Evolutionary conservation across 2,113 vertebrate genomes (phyloP), one percentile per base, ranked within the genome.

Genomic region (Nibea albiflora): DNA sequence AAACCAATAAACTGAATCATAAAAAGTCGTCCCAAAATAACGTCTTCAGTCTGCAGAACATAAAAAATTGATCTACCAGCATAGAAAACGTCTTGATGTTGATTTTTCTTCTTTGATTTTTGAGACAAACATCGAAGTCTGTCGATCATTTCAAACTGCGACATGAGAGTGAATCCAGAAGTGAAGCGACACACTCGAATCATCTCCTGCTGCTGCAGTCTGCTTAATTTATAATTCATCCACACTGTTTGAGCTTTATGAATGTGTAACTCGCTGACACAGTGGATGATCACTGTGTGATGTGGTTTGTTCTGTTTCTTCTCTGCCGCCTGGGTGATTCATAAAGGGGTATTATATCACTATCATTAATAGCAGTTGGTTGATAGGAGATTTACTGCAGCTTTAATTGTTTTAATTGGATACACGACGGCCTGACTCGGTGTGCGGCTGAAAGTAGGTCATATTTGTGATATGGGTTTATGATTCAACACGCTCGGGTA

Each of bases 401-500:
- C 67, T 86, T 83, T 80, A 82, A 93, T 88, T 81, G 71, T 68
- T 85, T 50, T 80, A 84, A 88, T 78, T 87, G 64, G 74, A 71
- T 5, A 80, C 66, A 63, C 16, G 11, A 85, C 10, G 52, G 72
- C 88, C 84, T 78, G 82, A 81, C 86, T 90, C 71, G 64, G 58
- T 50, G 57, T 54, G 71, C 67, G 20, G 17, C 20, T 60, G 53
- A 86, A 92, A 91, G 46, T 92, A 87, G 90, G 91, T 91, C 91
- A 91, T 81, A 73, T 80, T 87, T 85, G 76, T 53, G 71, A 76
- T 79, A 64, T 39, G 85, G 80, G 44, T 88, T 88, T 89, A 60
- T 89, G 85, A 88, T 88, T 88, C 85, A 88, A 72, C 85, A 69
- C 56, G 80, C 87, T 87, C 31, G 7, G 28, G 80, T 76, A 67